Conservation (phyloP, 37 sponge, comb jelly and placozoan genomes). For the Chondrosia reniformis region DNA sequence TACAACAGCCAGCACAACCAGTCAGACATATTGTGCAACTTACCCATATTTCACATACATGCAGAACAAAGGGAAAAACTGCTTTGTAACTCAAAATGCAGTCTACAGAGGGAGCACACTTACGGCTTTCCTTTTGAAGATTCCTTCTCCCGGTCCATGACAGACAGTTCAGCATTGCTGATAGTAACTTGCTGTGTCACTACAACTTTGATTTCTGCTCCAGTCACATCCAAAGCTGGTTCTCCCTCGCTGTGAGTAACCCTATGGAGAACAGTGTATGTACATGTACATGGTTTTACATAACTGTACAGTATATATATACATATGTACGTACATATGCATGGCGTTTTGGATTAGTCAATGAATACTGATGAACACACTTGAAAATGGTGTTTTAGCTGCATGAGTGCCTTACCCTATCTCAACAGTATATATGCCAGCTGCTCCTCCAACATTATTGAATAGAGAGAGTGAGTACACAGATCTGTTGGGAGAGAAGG, state of each 20-base stretch:
- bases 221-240: background rate
- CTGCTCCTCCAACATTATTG: constrained; percentile 1
- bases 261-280: background rate
- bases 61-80: too few relatives aligned
- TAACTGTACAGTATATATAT: constrained; percentile 2
- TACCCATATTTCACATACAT: too few relatives aligned
- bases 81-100: too few relatives aligned
- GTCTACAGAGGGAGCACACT: too few relatives aligned
- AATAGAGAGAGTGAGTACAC: constrained; percentile 39
- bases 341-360: too few relatives aligned
- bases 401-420: constrained; percentile 29
- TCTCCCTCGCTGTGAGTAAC: background rate
- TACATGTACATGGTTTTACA: background rate
- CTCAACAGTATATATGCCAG: constrained; percentile 36
- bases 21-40: too few relatives aligned
- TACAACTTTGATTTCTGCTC: constrained; percentile 28
- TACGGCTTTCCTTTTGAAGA: constrained; percentile 41
- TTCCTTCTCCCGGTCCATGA: constrained; percentile 53
- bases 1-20: background rate
- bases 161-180: constrained; percentile 24
- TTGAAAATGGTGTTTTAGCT: background rate
- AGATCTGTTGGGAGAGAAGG: background rate
- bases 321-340: background rate
- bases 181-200: constrained; percentile 47
- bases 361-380: too few relatives aligned